These are phyloP conservation scores for Glomeris maerens DNA, from an alignment of 1,140 invertebrate genomes.

Conservation along the genomic window DNA sequence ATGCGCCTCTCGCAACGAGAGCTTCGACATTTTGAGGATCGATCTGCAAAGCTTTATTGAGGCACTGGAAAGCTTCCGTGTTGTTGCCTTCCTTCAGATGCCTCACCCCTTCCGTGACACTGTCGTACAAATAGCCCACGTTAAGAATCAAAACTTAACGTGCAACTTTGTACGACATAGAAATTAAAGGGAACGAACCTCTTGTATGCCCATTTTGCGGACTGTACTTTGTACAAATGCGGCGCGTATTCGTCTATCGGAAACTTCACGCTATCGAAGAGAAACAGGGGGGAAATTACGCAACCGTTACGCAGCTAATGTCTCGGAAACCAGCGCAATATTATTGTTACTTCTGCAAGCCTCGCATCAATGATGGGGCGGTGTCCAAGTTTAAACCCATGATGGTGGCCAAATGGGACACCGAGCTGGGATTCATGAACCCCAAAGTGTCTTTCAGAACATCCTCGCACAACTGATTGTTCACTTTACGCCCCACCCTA, in stretches of 20 bases:
- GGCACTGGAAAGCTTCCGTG: slow-evolving; percentile 82
- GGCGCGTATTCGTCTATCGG: slow-evolving; percentile 61
- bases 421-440: slow-evolving; percentile 80
- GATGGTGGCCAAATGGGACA: slow-evolving; percentile 55
- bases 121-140: no score
- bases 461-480: slow-evolving; percentile 49
- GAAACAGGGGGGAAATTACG: slow-evolving; percentile 1
- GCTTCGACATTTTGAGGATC: slow-evolving; percentile 88
- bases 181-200: slow-evolving; percentile 19
- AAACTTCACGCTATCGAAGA: slow-evolving; percentile 47
- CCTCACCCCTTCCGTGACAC: slow-evolving; percentile 80
- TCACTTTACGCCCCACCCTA: background rate
- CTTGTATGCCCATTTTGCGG: slow-evolving; percentile 80
- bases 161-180: slow-evolving; percentile 1
- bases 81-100: slow-evolving; percentile 82
- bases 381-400: slow-evolving; percentile 48
- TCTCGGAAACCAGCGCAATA: slow-evolving; percentile 12
- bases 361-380: slow-evolving; percentile 56
- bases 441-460: slow-evolving; percentile 66
- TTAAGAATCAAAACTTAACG: background rate
- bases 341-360: slow-evolving; percentile 45
- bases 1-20: slow-evolving; percentile 75
- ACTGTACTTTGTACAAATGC: slow-evolving; percentile 70
- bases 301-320: slow-evolving; percentile 3
- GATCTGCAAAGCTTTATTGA: slow-evolving; percentile 84